Evolutionary conservation across 2,888 invertebrate genomes (phyloP).

Genomic region (Thymelicus sylvestris): DNA sequence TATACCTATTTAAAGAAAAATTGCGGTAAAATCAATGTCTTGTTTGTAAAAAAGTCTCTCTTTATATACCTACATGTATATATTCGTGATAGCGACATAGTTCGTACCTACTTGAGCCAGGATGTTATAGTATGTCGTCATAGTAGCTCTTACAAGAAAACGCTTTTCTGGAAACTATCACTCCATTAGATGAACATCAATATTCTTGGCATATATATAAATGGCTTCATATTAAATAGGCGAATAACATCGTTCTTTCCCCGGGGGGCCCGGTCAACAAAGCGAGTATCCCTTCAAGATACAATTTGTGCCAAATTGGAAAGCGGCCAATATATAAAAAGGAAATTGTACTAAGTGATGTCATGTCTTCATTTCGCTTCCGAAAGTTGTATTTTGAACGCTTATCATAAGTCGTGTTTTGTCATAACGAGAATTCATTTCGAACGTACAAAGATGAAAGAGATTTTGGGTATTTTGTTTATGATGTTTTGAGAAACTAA

Average conservation of each 20-base stretch:
- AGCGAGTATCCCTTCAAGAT: constrained; percentile 33
- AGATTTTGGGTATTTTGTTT: constrained; percentile 33
- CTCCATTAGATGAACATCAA: constrained; percentile 36
- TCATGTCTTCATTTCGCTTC: constrained; percentile 38
- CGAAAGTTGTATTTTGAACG: constrained; percentile 24
- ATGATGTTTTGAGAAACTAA: neutral
- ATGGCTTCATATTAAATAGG: constrained; percentile 30
- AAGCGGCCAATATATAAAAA: constrained; percentile 59
- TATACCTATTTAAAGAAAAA: too few relatives aligned
- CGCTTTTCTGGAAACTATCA: constrained; percentile 34
- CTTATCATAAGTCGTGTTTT: constrained; percentile 21
- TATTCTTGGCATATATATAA: constrained; percentile 35
- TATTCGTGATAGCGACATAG: too few relatives aligned
- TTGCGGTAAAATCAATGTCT: too few relatives aligned
- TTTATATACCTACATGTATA: too few relatives aligned
- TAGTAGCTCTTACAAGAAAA: constrained; percentile 28
- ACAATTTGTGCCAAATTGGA: constrained; percentile 64
- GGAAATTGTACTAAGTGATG: constrained; percentile 50
- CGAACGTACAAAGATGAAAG: constrained; percentile 6
- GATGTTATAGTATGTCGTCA: neutral
- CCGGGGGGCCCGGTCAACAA: constrained; percentile 33
- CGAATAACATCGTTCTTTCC: constrained; percentile 18
- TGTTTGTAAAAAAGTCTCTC: too few relatives aligned
- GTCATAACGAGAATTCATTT: constrained; percentile 26
- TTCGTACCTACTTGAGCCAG: too few relatives aligned